These are phyloP conservation scores for Myotis findleyi DNA, from an alignment of 2,797 vertebrate genomes.

Conservation along the genomic window DNA sequence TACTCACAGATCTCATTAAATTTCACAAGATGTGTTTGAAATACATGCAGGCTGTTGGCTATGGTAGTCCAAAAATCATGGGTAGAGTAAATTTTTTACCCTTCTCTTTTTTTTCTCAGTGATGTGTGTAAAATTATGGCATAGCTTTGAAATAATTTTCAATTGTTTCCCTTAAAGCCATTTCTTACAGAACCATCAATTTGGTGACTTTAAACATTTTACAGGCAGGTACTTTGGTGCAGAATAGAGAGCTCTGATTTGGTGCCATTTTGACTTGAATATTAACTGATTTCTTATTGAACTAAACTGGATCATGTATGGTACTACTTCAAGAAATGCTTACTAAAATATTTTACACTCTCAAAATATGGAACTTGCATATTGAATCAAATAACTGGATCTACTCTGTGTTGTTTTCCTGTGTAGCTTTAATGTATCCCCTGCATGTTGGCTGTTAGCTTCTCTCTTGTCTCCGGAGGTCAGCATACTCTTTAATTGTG, in stretches of 20 bases:
- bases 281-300: background rate
- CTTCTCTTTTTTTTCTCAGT: background rate
- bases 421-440: background rate
- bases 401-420: background rate
- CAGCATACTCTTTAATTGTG: background rate
- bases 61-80: background rate
- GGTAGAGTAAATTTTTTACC: background rate
- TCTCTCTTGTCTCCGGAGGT: background rate
- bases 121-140: background rate
- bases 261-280: background rate
- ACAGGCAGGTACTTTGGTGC: background rate
- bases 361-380: background rate
- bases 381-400: background rate
- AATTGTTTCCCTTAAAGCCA: background rate
- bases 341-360: background rate
- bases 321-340: background rate
- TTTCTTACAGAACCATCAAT: background rate
- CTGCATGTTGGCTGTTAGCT: background rate
- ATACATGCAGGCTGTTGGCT: background rate
- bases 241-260: background rate
- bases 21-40: background rate
- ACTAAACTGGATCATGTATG: background rate
- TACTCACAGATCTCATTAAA: background rate
- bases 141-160: background rate
- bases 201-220: background rate